Base-by-base conservation (phyloP, 2,113 vertebrate genomes). In the Hemichromis elongatus region DNA sequence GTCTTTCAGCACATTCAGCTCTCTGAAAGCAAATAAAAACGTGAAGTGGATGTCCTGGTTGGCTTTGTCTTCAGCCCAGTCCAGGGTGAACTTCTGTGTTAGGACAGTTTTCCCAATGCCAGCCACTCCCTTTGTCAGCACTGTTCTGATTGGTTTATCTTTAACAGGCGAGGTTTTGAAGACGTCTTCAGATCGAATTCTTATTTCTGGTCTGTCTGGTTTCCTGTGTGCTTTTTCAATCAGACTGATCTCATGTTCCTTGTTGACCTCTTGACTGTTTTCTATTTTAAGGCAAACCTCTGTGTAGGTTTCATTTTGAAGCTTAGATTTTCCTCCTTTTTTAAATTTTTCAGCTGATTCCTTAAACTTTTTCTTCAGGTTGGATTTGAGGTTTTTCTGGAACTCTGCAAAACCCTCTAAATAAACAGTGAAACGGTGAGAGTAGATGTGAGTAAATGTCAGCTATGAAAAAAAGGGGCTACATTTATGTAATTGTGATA, bases 201-300 rank as follows among this genome's bases (percentile, higher is more conserved):
- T 57, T 81, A 70, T 83, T 68, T 87, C 82, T 82, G 47, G 33
- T 57, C 40, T 80, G 14, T 7, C 12, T 78, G 42, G 13, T 61
- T 73, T 86, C 52, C 66, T 85, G 63, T 33, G 81, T 19, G 73
- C 24, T 16, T 19, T 37, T 83, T 91, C 89, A 21, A 90, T 70
- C 24, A 26, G 57, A 83, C 40, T 85, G 79, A 90, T 42, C 70
- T 89, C 77, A 28, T 90, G 77, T 75, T 88, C 63, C 6, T 14
- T 18, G 10, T 57, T 84, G 47, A 78, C 55, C 19, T 80, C 77
- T 35, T 21, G 37, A 21, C 21, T 81, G 19, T 61, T 45, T 24
- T 52, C 56, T 19, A 77, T 37, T 52, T 16, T 33, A 40, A 83
- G 47, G 42, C 5, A 26, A 9, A 83, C 11, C 21, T 83, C 81